Evolutionary conservation across 2,797 vertebrate species (phyloP), one percentile per base, ranked within the genome.

Genomic region (Ptychadena robeensis): DNA sequence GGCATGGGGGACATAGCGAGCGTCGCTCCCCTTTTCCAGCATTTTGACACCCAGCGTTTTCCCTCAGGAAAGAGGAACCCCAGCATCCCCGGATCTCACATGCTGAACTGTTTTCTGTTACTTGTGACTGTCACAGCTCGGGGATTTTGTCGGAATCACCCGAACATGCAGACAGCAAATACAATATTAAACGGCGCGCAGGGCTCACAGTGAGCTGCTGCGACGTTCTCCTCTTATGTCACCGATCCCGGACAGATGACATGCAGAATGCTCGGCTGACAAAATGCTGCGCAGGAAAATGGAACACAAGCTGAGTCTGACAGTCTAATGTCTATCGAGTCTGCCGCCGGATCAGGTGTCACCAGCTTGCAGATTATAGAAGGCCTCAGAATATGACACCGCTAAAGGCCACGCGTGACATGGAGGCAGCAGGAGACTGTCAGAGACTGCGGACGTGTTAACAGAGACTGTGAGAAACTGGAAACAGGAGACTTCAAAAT

Each of bases 61-160:
- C 82, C 83, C 25, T 32, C 38, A 70, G 44, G 86, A 76, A 65
- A 82, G 70, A 81, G 44, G 77, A 22, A 87, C 68, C 28, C 53
- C 18, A 48, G 37, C 75, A 67, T 81, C 86, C 64, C 69, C 85
- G 85, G 32, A 0, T 15, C 0, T 0, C 64, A 9, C 61, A 72
- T 85, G 27, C 82, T 8, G 9, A 69, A 79, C 22, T 0, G 28
- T 84, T 3, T 53, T 81, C 66, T 73, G 18, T 22, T 22, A 0
- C 30, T 61, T 44, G 31, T 75, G 25, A 48, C 0, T 35, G 2
- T 12, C 32, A 0, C 0, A 37, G 69, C 40, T 4, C 0, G 69
- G 28, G 82, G 71, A 0, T 2, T 63, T 11, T 59, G 34, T 59
- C 0, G 0, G 37, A 1, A 66, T 73, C 48, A 69, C 81, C 53